These are phyloP conservation scores for Esox masquinongy DNA, from an alignment of 2,797 vertebrate genomes.

Conservation along the genomic window DNA sequence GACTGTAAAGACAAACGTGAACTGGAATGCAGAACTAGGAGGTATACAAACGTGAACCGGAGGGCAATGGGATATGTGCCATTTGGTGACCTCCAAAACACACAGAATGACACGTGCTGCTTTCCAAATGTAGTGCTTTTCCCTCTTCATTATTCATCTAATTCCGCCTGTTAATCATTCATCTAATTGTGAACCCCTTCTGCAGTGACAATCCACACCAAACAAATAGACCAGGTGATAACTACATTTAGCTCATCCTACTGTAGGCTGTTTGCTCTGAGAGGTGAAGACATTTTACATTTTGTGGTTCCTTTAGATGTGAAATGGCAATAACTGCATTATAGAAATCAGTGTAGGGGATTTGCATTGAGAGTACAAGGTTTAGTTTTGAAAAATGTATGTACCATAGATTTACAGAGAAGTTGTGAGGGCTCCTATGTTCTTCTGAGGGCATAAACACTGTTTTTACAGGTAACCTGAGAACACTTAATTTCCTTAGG, in stretches of 20 bases:
- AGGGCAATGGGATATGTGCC: not conserved
- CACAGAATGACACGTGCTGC: not conserved
- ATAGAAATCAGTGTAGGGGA: not conserved
- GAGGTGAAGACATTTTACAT: constrained; percentile 35
- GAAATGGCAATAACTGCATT: constrained; percentile 3
- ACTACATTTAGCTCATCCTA: constrained; percentile 43
- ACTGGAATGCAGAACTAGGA: not conserved
- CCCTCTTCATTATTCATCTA: constrained; percentile 21
- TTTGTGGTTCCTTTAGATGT: constrained; percentile 20
- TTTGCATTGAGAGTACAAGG: constrained; percentile 17
- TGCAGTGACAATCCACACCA: constrained; percentile 22
- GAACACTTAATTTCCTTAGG: constrained; percentile 7
- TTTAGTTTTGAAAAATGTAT: constrained; percentile 22
- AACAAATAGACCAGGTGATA: constrained; percentile 52
- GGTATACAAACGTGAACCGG: not conserved
- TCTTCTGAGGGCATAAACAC: constrained; percentile 14
- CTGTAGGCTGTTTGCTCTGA: constrained; percentile 44
- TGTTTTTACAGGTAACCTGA: constrained; percentile 32
- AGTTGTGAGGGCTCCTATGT: constrained; percentile 11
- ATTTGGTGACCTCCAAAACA: not conserved
- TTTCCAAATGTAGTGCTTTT: constrained; percentile 2
- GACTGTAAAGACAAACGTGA: not conserved
- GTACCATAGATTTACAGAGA: constrained; percentile 30
- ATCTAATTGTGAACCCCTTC: constrained; percentile 18
- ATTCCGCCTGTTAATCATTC: constrained; percentile 17